These are phyloP conservation scores for Rhinella marina DNA, from an alignment of 2,797 vertebrate genomes.

Conservation along the genomic window DNA sequence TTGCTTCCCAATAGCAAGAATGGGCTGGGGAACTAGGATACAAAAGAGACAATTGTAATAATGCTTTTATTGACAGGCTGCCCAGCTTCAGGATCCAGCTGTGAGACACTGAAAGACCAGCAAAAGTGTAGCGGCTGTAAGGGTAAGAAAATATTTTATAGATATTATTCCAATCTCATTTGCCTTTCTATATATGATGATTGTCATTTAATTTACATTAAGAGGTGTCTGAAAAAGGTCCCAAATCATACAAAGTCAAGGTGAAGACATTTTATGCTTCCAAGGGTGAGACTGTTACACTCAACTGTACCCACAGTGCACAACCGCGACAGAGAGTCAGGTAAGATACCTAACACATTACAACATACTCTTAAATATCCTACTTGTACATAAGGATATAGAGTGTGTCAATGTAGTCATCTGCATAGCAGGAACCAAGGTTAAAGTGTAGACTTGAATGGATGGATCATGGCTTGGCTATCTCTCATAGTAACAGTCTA, in stretches of 20 bases:
- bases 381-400: neutral
- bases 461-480: too few relatives aligned
- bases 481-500: too few relatives aligned
- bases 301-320: constrained; percentile 79
- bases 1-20: neutral
- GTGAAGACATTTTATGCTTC: constrained; percentile 79
- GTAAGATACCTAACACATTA: constrained; percentile 65
- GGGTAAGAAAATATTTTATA: constrained; percentile 2
- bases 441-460: too few relatives aligned
- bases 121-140: constrained; percentile 35
- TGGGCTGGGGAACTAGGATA: neutral
- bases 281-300: constrained; percentile 78
- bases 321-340: constrained; percentile 75
- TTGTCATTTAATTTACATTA: constrained; percentile 39
- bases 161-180: neutral
- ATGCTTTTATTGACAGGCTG: constrained; percentile 8
- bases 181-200: neutral
- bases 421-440: too few relatives aligned
- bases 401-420: too few relatives aligned
- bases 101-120: neutral
- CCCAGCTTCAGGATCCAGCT: constrained; percentile 1
- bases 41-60: neutral
- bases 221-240: constrained; percentile 68
- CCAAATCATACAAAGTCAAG: constrained; percentile 70
- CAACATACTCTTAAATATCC: neutral